phyloP scores from a whole-genome alignment of 2,888 invertebrate species.

The Trachelus iudaicus region DNA sequence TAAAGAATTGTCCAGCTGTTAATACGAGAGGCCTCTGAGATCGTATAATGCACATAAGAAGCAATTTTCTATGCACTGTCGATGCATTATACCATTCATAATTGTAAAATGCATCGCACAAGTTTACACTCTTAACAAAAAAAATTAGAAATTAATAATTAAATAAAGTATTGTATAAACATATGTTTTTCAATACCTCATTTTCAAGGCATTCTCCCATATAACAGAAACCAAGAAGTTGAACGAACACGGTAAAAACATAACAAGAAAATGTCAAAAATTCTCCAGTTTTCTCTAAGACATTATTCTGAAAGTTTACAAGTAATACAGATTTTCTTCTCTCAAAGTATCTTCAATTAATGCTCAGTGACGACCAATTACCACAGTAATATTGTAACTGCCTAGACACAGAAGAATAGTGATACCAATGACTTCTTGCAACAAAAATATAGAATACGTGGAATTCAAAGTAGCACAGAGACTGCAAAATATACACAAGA shows the following conservation, averaged over 20 bases:
- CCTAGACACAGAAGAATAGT: not conserved
- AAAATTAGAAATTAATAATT: not conserved
- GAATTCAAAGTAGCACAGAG: not conserved
- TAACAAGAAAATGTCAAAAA: constrained; percentile 17
- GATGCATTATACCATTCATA: constrained; percentile 64
- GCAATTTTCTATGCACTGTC: constrained; percentile 57
- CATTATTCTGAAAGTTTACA: not conserved
- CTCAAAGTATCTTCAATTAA: not conserved
- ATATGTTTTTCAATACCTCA: constrained; percentile 19
- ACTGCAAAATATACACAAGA: not conserved
- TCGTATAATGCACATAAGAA: constrained; percentile 67
- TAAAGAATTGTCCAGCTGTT: constrained; percentile 68
- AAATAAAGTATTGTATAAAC: not conserved
- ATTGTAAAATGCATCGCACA: constrained; percentile 66
- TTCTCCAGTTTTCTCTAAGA: not conserved
- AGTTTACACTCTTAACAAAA: constrained; percentile 60
- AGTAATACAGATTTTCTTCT: not conserved
- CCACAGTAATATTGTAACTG: not conserved
- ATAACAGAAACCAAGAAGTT: constrained; percentile 33
- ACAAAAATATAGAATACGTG: not conserved
- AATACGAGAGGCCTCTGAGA: constrained; percentile 66
- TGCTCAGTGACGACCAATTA: not conserved
- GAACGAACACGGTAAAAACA: constrained; percentile 23
- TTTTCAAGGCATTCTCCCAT: constrained; percentile 35
- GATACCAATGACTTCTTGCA: not conserved